Evolutionary conservation across 2,113 vertebrate species (phyloP).

Genomic region (human (Homo sapiens)): DNA sequence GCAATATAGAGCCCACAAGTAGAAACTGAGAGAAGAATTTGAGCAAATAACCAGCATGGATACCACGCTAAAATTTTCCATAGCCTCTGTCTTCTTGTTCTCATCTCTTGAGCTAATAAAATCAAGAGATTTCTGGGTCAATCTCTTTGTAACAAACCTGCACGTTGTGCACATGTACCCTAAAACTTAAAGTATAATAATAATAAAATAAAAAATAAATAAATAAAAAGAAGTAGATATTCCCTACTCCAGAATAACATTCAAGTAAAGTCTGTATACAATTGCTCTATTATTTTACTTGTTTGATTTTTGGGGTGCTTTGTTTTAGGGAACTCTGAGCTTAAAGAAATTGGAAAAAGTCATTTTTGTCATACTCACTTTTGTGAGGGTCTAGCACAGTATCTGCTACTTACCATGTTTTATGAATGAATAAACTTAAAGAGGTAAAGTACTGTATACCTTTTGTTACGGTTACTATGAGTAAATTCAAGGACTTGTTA

Average conservation of each 20-base stretch:
- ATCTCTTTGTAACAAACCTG: neutral
- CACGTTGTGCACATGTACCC: no score
- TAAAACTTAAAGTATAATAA: no score
- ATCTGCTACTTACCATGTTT: neutral
- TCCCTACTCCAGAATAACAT: neutral
- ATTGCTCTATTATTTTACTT: neutral
- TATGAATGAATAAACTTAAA: neutral
- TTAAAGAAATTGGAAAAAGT: neutral
- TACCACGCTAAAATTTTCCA: neutral
- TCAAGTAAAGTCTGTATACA: neutral
- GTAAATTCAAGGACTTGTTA: neutral
- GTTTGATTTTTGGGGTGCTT: neutral
- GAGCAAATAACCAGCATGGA: neutral
- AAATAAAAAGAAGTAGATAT: neutral
- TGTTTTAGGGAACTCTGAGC: neutral
- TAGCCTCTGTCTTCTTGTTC: neutral
- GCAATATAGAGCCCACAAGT: neutral
- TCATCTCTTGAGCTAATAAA: neutral
- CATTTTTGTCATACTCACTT: neutral
- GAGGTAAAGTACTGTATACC: neutral
- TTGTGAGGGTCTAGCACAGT: neutral
- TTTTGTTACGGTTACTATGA: neutral
- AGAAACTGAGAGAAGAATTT: neutral
- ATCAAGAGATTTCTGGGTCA: neutral
- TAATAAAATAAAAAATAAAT: no score